Evolutionary conservation across 2,113 vertebrate genomes (phyloP).

Genomic region (Raja brachyura): DNA sequence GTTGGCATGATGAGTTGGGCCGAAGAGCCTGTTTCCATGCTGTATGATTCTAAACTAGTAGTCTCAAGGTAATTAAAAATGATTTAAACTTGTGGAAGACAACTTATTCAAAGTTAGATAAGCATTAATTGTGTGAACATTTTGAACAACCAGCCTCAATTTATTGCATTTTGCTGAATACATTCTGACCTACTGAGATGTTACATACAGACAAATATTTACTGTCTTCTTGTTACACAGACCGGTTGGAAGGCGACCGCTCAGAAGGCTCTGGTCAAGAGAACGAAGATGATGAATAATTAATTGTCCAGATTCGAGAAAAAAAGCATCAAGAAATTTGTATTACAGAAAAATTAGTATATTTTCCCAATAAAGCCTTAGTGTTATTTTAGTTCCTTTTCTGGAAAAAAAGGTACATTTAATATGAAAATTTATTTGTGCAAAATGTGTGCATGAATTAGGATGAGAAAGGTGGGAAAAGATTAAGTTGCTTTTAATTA

Average conservation of each 20-base stretch:
- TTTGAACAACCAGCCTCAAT: neutral
- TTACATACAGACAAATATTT: neutral
- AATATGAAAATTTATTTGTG: constrained; percentile 73
- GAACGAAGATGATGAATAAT: constrained; percentile 75
- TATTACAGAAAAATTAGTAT: constrained; percentile 78
- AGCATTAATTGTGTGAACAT: neutral
- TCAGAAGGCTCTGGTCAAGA: constrained; percentile 92
- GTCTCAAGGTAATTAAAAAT: neutral
- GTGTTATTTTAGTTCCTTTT: constrained; percentile 78
- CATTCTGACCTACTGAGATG: neutral
- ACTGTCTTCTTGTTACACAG: constrained; percentile 54
- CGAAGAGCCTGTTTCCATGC: no score
- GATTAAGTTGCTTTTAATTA: constrained; percentile 58
- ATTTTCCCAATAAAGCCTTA: constrained; percentile 82
- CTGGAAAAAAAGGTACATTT: constrained; percentile 59
- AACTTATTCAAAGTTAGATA: neutral
- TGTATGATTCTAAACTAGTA: neutral
- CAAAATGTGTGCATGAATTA: constrained; percentile 64
- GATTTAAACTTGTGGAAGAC: neutral
- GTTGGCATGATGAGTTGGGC: no score
- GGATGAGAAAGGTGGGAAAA: constrained; percentile 51
- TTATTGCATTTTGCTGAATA: neutral
- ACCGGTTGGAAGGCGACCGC: constrained; percentile 83
- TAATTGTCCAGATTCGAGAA: constrained; percentile 57
- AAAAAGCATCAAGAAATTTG: constrained; percentile 66